phyloP scores from a whole-genome alignment of 2,888 invertebrate species.

The Griposia aprilina region DNA sequence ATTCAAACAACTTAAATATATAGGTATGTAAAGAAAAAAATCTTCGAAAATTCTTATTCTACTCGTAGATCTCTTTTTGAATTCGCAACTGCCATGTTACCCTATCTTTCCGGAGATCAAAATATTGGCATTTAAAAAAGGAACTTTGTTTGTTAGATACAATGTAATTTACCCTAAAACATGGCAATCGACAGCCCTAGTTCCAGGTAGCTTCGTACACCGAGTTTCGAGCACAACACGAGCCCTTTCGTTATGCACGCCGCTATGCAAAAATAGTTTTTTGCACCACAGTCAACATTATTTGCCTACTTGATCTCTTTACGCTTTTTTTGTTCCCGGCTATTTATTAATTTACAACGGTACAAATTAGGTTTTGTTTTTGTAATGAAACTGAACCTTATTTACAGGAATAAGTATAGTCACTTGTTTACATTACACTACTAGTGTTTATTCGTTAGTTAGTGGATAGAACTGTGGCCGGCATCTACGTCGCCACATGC shows the following conservation, averaged over 20 bases:
- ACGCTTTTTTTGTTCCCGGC: conserved; percentile 52
- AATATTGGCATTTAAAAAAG: neutral
- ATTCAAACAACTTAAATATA: neutral
- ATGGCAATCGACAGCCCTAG: conserved; percentile 63
- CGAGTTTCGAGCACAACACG: conserved; percentile 75
- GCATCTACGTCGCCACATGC: too few species aligned
- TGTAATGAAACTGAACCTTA: conserved; percentile 34
- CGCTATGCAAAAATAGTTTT: conserved; percentile 70
- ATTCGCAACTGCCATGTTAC: neutral
- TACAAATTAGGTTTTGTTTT: conserved; percentile 46
- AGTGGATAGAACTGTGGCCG: neutral
- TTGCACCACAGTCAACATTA: conserved; percentile 66
- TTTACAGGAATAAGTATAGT: neutral
- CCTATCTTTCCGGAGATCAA: neutral
- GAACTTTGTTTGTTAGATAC: neutral
- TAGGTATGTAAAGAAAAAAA: neutral
- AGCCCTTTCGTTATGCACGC: conserved; percentile 82
- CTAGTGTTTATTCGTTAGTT: neutral
- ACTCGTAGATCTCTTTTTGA: neutral
- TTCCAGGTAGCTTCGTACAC: conserved; percentile 66
- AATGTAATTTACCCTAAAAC: neutral
- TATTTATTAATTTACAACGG: conserved; percentile 53
- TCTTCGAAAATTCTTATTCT: neutral
- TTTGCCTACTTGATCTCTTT: conserved; percentile 66
- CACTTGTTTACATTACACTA: neutral